phyloP scores from a whole-genome alignment of 37 sponge, comb jelly and placozoan species.

The Theonella swinhoei region DNA sequence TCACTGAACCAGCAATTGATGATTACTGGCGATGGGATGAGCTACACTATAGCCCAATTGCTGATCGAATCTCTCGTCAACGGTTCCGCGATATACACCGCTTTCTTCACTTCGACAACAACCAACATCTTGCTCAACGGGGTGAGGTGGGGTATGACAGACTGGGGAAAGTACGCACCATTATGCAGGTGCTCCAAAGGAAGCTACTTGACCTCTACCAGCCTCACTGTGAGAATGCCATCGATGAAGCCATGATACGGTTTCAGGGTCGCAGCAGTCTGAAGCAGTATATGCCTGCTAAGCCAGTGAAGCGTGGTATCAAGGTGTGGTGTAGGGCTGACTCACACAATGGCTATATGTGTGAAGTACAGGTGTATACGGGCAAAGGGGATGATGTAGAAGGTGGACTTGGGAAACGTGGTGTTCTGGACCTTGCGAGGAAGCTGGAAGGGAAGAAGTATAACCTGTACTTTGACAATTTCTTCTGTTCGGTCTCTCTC shows the following conservation, averaged over 20 bases:
- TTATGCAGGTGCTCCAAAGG: background rate
- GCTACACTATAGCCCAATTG: slow-evolving; percentile 17
- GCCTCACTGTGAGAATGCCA: background rate
- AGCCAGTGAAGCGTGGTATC: background rate
- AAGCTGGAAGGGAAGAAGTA: too few species aligned
- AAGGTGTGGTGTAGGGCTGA: slow-evolving; percentile 10
- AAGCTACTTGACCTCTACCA: background rate
- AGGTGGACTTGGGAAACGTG: too few species aligned
- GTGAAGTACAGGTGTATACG: too few species aligned
- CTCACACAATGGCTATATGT: too few species aligned
- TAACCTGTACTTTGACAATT: too few species aligned
- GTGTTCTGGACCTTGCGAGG: too few species aligned
- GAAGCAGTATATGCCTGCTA: too few species aligned
- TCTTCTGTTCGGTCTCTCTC: too few species aligned
- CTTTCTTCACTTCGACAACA: slow-evolving; percentile 17
- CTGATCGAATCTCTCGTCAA: background rate
- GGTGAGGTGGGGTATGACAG: too few species aligned
- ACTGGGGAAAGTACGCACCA: background rate
- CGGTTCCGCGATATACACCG: slow-evolving; percentile 18
- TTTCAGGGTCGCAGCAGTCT: too few species aligned
- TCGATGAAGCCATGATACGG: slow-evolving; percentile 30
- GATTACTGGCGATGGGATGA: slow-evolving; percentile 37
- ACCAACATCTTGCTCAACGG: background rate
- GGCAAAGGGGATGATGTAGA: too few species aligned
- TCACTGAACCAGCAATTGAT: background rate